Percentiles rank a stretch among this genome's conserved stretches.
Evolutionary conservation across 2,888 invertebrate genomes (phyloP).

Genomic region (Agrenia bidenticulata): DNA sequence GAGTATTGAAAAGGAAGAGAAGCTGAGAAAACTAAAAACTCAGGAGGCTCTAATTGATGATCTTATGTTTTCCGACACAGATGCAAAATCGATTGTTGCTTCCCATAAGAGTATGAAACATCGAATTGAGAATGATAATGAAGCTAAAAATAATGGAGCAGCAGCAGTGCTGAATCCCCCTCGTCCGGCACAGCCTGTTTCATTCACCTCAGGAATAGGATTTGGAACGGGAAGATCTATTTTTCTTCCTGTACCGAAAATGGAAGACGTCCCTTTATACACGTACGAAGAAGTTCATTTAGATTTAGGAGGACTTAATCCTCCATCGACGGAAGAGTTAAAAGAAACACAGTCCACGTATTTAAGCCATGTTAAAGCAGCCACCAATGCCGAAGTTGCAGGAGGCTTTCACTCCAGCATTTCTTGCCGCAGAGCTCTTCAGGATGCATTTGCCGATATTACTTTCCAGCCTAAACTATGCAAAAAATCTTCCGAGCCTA

Average conservation of each 20-base stretch:
- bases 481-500: constrained; percentile 8
- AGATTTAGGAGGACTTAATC: constrained; percentile 71
- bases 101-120: constrained; percentile 56
- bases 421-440: constrained; percentile 81
- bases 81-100: constrained; percentile 83
- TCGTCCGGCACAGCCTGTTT: constrained; percentile 25
- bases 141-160: constrained; percentile 54
- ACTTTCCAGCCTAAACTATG: constrained; percentile 38
- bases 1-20: constrained; percentile 66
- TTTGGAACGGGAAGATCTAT: constrained; percentile 67
- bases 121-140: constrained; percentile 59
- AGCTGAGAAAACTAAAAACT: constrained; percentile 78
- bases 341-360: constrained; percentile 64
- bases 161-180: neutral
- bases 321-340: constrained; percentile 68
- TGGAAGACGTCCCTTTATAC: constrained; percentile 76
- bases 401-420: constrained; percentile 82
- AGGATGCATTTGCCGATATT: constrained; percentile 77
- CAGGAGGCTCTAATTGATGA: constrained; percentile 94
- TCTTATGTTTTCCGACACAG: constrained; percentile 86
- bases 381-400: constrained; percentile 73
- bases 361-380: constrained; percentile 71
- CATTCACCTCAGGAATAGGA: constrained; percentile 72
- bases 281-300: constrained; percentile 65
- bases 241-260: constrained; percentile 69